Conservation (phyloP, 2,888 invertebrate genomes). For the Leucophenga maculata region DNA sequence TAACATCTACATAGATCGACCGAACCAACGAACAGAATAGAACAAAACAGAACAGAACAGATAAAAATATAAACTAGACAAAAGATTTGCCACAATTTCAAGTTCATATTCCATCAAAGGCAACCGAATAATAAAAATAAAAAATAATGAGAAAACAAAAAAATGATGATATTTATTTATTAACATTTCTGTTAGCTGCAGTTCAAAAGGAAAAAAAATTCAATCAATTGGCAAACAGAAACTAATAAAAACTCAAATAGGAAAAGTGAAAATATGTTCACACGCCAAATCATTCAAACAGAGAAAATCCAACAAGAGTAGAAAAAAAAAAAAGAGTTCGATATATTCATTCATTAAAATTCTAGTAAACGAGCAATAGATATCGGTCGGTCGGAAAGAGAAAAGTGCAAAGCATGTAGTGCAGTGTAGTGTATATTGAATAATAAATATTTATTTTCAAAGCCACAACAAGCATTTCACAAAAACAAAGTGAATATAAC, state of each 20-base stretch:
- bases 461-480: constrained; percentile 9
- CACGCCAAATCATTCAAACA: too few relatives aligned
- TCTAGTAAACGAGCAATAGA: neutral
- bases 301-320: neutral
- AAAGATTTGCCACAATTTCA: too few relatives aligned
- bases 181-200: neutral
- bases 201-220: constrained; percentile 56
- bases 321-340: neutral
- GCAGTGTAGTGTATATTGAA: neutral
- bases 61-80: too few relatives aligned
- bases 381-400: neutral
- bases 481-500: neutral
- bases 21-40: too few relatives aligned
- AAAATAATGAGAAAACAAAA: constrained; percentile 1
- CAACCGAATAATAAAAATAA: too few relatives aligned
- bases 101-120: neutral
- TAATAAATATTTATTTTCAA: constrained; percentile 25
- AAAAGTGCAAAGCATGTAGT: neutral
- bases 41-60: too few relatives aligned
- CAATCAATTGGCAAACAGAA: constrained; percentile 57
- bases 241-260: constrained; percentile 57
- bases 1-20: too few relatives aligned
- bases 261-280: constrained; percentile 26
- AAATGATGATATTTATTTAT: constrained; percentile 17
- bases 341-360: constrained; percentile 1